Percentiles rank a stretch among this genome's conserved stretches.
Conservation (phyloP, 1,140 invertebrate species). For the Temnothorax nylanderi region DNA sequence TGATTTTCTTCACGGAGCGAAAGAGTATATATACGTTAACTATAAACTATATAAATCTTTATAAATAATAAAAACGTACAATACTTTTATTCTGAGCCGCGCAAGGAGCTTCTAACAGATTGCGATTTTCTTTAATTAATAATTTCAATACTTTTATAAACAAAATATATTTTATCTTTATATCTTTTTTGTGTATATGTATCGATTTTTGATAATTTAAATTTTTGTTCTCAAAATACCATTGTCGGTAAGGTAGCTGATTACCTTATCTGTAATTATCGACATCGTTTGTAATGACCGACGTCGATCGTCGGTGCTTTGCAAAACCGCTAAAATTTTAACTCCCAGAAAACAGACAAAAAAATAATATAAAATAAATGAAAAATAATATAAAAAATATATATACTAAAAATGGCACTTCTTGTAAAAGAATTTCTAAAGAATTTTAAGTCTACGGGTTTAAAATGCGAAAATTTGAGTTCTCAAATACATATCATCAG, state of each 20-base stretch:
- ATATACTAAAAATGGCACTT: too few species aligned
- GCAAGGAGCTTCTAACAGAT: neutral
- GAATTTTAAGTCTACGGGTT: too few species aligned
- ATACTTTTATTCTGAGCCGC: too few species aligned
- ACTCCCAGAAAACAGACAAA: neutral
- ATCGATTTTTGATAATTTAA: conserved; percentile 7
- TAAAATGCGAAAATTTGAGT: neutral
- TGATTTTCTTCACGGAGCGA: too few species aligned
- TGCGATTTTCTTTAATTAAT: neutral
- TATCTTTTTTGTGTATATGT: neutral
- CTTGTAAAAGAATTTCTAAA: too few species aligned
- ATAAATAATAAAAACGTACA: too few species aligned
- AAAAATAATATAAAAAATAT: too few species aligned
- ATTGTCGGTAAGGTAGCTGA: neutral
- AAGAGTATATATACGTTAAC: too few species aligned
- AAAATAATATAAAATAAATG: too few species aligned
- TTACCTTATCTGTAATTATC: neutral
- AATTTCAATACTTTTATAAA: neutral
- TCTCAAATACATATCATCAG: neutral
- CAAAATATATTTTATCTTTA: neutral
- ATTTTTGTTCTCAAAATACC: neutral
- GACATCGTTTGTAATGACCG: neutral
- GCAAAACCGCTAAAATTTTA: neutral
- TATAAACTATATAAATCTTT: too few species aligned
- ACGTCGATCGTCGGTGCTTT: neutral